Conservation (phyloP, 2,113 vertebrate genomes). For the Corydoras maculifer region DNA sequence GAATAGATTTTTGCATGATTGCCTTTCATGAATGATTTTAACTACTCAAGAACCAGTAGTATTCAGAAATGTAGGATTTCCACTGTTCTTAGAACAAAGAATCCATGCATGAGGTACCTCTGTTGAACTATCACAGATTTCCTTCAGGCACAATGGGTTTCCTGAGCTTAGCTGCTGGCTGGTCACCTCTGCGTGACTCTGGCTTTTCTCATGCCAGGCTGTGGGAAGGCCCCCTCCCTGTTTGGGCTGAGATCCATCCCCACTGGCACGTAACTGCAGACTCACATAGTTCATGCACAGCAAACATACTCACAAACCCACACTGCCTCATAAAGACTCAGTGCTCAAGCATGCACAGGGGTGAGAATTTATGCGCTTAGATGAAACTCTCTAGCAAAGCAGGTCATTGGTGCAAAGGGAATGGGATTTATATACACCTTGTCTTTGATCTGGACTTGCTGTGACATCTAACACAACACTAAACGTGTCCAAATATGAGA, state of each 20-base stretch:
- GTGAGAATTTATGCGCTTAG: constrained; percentile 34
- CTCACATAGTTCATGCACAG: constrained; percentile 27
- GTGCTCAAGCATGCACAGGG: constrained; percentile 14
- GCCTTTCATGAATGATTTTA: constrained; percentile 10
- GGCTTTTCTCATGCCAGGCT: constrained; percentile 17
- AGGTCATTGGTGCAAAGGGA: constrained; percentile 30
- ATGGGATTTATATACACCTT: constrained; percentile 19
- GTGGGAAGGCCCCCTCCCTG: constrained; percentile 18
- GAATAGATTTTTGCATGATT: background rate
- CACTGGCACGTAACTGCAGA: constrained; percentile 26
- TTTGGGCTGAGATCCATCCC: constrained; percentile 23
- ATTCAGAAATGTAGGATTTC: background rate
- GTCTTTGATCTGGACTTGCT: constrained; percentile 25
- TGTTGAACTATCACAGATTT: constrained; percentile 17
- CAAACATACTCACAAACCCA: constrained; percentile 19
- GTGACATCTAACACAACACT: constrained; percentile 23
- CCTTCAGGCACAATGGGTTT: constrained; percentile 10
- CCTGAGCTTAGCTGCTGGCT: constrained; percentile 26
- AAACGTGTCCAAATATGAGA: constrained; percentile 24
- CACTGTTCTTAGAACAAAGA: constrained; percentile 18
- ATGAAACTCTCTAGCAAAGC: constrained; percentile 19
- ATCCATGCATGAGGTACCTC: constrained; percentile 13
- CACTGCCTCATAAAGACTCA: constrained; percentile 25
- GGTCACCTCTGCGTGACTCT: constrained; percentile 27
- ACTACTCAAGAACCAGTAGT: background rate